phyloP scores from a whole-genome alignment of 2,113 vertebrate species.

The Brachyhypopomus occidentalis region DNA sequence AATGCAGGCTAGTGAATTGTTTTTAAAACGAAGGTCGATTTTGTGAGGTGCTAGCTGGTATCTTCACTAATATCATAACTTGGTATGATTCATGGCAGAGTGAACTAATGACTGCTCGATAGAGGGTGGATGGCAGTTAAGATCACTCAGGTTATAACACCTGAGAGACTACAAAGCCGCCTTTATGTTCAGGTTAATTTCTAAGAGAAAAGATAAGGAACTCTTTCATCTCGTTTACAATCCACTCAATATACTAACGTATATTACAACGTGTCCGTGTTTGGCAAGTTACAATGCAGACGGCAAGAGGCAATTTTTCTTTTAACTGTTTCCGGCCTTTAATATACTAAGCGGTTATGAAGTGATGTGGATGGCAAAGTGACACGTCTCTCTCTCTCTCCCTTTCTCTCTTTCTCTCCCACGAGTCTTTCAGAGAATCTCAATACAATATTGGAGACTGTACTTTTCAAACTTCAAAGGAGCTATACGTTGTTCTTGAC shows the following conservation, averaged over 20 bases:
- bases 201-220: not conserved
- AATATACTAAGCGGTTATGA: not conserved
- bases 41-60: too few relatives aligned
- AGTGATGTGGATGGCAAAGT: not conserved
- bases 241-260: too few relatives aligned
- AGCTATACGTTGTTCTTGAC: too few relatives aligned
- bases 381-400: slow-evolving; percentile 3
- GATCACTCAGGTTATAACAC: not conserved
- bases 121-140: not conserved
- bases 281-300: not conserved
- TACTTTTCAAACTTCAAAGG: too few relatives aligned
- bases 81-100: too few relatives aligned
- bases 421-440: not conserved
- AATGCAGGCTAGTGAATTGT: too few relatives aligned
- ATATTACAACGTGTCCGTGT: not conserved
- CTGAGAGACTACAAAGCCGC: not conserved
- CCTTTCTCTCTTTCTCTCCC: not conserved
- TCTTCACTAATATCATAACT: too few relatives aligned
- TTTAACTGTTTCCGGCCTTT: slow-evolving; percentile 9
- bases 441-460: not conserved
- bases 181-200: not conserved
- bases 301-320: not conserved
- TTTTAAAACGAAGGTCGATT: too few relatives aligned
- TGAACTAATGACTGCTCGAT: not conserved
- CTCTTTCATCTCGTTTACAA: not conserved